Conservation (phyloP, 2,888 invertebrate genomes). For the Cryptocephalus moraei region DNA sequence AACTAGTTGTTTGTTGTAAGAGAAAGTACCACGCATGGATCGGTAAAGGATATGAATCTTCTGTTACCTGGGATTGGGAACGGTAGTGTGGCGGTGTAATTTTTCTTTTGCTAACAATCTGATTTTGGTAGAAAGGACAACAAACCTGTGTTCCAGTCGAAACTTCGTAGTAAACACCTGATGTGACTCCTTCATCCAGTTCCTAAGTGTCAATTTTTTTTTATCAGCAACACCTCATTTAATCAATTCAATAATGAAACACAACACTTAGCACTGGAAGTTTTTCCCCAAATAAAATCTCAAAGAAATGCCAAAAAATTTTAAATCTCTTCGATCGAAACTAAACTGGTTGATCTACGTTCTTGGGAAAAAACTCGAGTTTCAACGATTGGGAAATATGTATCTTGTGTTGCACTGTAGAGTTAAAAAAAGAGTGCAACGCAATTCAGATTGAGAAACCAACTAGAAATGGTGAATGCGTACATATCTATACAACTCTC, state of each 20-base stretch:
- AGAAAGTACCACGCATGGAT: not conserved
- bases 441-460: too few relatives aligned
- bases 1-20: too few relatives aligned
- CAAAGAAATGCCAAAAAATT: not conserved
- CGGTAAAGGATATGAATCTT: not conserved
- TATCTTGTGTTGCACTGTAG: too few relatives aligned
- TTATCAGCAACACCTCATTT: constrained; percentile 20
- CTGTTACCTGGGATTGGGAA: not conserved
- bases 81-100: too few relatives aligned
- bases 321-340: too few relatives aligned
- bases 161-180: constrained; percentile 36
- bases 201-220: constrained; percentile 38
- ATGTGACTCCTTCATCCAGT: constrained; percentile 37
- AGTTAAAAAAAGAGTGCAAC: too few relatives aligned
- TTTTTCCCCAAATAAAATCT: constrained; percentile 6
- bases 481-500: too few relatives aligned
- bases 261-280: constrained; percentile 35
- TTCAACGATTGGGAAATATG: not conserved
- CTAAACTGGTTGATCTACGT: too few relatives aligned
- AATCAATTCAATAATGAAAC: constrained; percentile 18
- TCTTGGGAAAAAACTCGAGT: not conserved
- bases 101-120: too few relatives aligned
- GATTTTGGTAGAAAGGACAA: constrained; percentile 21
- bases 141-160: constrained; percentile 38
- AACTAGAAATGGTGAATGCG: too few relatives aligned